phyloP scores from a whole-genome alignment of 2,888 invertebrate genomes.

The Orchesellides sinensis region DNA sequence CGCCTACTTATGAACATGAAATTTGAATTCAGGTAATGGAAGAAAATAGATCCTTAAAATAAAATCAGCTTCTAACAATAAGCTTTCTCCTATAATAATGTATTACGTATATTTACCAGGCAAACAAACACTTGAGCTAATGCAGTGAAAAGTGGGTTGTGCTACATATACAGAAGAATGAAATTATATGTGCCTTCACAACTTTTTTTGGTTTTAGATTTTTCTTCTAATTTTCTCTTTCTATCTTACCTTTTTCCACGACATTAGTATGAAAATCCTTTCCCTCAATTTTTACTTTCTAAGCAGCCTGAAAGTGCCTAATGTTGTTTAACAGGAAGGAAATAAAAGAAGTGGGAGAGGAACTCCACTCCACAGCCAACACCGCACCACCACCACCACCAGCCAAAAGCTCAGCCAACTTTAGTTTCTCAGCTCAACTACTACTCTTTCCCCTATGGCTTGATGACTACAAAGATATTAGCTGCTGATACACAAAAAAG shows the following conservation, averaged over 20 bases:
- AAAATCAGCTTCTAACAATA: not conserved
- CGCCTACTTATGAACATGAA: too few species aligned
- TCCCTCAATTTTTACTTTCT: not conserved
- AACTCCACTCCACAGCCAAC: slow-evolving; percentile 19
- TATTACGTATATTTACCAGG: too few species aligned
- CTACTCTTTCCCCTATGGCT: not conserved
- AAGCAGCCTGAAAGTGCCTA: not conserved
- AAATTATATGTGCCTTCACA: slow-evolving; percentile 6
- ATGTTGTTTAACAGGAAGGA: slow-evolving; percentile 46
- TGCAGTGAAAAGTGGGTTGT: slow-evolving; percentile 12
- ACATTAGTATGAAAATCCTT: not conserved
- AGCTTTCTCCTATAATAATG: not conserved
- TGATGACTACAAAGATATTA: slow-evolving; percentile 22
- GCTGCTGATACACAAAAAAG: slow-evolving; percentile 34
- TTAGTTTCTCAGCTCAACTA: not conserved
- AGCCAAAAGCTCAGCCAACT: slow-evolving; percentile 27
- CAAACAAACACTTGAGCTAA: too few species aligned
- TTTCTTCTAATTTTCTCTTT: not conserved
- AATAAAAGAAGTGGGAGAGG: slow-evolving; percentile 8
- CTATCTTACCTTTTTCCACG: not conserved
- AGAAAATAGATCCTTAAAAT: too few species aligned
- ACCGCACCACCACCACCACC: not conserved
- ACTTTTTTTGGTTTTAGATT: not conserved
- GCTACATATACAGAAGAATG: slow-evolving; percentile 12
- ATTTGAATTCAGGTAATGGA: too few species aligned